A percentile compares a stretch with the other conserved stretches of the same genome.
Conservation (phyloP, 2,888 invertebrate genomes). For the Pyrrhia umbra region DNA sequence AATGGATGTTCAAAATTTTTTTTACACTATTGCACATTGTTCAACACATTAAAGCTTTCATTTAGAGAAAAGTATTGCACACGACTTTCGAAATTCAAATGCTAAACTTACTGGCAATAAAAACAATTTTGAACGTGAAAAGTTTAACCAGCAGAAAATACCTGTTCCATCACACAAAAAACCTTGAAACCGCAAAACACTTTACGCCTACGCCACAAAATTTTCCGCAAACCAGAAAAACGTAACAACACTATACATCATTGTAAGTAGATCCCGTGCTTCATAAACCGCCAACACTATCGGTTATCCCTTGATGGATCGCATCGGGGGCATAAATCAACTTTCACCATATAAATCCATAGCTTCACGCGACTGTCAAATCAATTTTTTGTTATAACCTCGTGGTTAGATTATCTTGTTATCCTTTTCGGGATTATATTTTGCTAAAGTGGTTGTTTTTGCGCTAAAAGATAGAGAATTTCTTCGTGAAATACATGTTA, state of each 20-base stretch:
- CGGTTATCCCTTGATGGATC: conserved; percentile 73
- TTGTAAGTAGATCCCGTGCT: conserved; percentile 60
- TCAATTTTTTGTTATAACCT: conserved; percentile 58
- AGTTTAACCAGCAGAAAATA: neutral
- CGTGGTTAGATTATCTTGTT: conserved; percentile 64
- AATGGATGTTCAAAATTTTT: too few relatives aligned
- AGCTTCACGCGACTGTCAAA: conserved; percentile 65
- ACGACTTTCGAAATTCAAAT: too few relatives aligned
- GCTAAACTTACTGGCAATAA: too few relatives aligned
- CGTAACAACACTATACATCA: conserved; percentile 55
- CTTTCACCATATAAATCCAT: conserved; percentile 69
- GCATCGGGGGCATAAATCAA: conserved; percentile 73
- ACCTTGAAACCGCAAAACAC: neutral
- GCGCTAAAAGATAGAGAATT: conserved; percentile 30
- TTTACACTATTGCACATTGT: too few relatives aligned
- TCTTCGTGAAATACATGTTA: conserved; percentile 14
- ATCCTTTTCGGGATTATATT: conserved; percentile 58
- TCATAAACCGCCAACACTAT: conserved; percentile 64
- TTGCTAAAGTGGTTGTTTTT: conserved; percentile 48
- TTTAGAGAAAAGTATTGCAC: too few relatives aligned
- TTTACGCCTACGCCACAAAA: conserved; percentile 21
- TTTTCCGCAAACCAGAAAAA: conserved; percentile 33
- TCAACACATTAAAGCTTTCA: too few relatives aligned
- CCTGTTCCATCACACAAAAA: neutral
- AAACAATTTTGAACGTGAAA: neutral